phyloP scores from a whole-genome alignment of 2,888 invertebrate species.

The Drosophila cracens region DNA sequence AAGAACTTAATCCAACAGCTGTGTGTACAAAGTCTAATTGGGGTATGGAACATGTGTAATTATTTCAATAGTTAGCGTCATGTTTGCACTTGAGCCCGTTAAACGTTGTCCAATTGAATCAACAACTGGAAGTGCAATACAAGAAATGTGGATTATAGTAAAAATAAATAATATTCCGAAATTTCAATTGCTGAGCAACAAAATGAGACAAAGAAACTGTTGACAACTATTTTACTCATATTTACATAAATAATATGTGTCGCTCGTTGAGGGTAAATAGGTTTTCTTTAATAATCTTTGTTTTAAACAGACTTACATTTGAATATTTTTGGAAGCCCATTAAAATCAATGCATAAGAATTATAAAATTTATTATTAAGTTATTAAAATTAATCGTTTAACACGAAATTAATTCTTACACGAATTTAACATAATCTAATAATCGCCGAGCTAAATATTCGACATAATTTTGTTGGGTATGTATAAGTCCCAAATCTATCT shows the following conservation, averaged over 20 bases:
- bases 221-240: background rate
- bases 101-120: slow-evolving; percentile 22
- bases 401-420: background rate
- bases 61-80: slow-evolving; percentile 23
- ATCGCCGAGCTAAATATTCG: background rate
- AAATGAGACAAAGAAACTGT: background rate
- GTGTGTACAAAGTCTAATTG: slow-evolving; percentile 38
- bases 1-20: slow-evolving; percentile 29
- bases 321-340: background rate
- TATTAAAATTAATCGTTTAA: background rate
- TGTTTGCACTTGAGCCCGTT: slow-evolving; percentile 11
- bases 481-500: background rate
- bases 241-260: background rate
- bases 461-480: background rate
- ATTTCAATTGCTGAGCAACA: background rate
- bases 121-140: slow-evolving; percentile 9
- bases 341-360: background rate
- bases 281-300: background rate
- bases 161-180: background rate
- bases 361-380: background rate
- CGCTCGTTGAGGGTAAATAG: background rate
- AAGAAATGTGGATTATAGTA: background rate
- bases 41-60: slow-evolving; percentile 25
- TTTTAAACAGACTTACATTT: background rate
- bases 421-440: background rate